A percentile compares a stretch with the other conserved stretches of the same genome.
Evolutionary conservation across 2,797 vertebrate species (phyloP).

Genomic region (Neostethus bicornis): DNA sequence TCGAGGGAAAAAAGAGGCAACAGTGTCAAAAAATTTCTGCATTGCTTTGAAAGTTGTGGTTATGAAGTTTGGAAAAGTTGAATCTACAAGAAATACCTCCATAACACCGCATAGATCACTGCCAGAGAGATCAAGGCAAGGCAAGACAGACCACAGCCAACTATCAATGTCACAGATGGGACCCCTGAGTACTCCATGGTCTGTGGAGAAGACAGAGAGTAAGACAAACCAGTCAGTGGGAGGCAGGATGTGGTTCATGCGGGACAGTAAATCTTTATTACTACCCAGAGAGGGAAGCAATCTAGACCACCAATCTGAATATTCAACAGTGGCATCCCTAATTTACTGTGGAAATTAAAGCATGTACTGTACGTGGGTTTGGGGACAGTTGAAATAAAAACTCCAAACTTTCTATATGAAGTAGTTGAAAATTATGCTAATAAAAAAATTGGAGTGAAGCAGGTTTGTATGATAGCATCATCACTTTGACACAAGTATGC

Average conservation of each 20-base stretch:
- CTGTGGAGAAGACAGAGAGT: conserved; percentile 80
- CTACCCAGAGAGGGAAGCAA: conserved; percentile 52
- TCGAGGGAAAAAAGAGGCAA: conserved; percentile 21
- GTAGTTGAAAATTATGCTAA: background rate
- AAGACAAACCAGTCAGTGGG: conserved; percentile 65
- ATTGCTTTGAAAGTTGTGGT: background rate
- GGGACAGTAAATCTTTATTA: conserved; percentile 67
- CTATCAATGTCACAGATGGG: conserved; percentile 97
- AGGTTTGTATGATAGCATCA: background rate
- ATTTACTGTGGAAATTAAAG: conserved; percentile 51
- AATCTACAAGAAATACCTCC: conserved; percentile 98
- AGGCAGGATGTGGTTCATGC: conserved; percentile 52
- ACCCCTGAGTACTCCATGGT: conserved; percentile 98
- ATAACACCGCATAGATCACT: conserved; percentile 94
- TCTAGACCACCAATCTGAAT: conserved; percentile 53
- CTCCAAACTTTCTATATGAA: conserved; percentile 36
- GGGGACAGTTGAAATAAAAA: conserved; percentile 36
- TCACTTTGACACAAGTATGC: conserved; percentile 1
- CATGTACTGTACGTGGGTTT: conserved; percentile 47
- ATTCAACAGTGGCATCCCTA: conserved; percentile 44
- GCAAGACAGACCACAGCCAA: conserved; percentile 98
- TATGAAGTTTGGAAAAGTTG: too few relatives aligned
- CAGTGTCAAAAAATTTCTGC: conserved; percentile 1
- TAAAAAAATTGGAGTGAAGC: conserved; percentile 3
- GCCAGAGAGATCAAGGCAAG: conserved; percentile 95